Percentiles rank a stretch among this genome's conserved stretches.
phyloP scores from a whole-genome alignment of 2,113 vertebrate genomes.

The Macquaria australasica region DNA sequence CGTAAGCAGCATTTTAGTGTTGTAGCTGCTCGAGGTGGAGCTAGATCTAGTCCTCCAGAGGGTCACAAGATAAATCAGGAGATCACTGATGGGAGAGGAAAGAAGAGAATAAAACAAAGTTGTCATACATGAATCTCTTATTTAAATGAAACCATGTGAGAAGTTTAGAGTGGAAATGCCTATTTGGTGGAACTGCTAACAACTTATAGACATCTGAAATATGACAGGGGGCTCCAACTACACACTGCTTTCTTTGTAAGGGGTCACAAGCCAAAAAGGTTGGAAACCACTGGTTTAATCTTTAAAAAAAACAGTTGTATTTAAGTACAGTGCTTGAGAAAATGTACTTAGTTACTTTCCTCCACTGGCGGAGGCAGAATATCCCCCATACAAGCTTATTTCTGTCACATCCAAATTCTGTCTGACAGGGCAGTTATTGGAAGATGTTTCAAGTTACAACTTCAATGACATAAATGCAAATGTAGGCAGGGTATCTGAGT shows the following conservation, averaged over 20 bases:
- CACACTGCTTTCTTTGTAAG: no score
- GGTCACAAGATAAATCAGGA: background rate
- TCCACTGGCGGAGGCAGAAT: background rate
- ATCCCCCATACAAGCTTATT: background rate
- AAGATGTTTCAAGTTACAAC: background rate
- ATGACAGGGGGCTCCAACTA: no score
- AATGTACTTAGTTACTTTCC: background rate
- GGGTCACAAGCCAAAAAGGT: background rate
- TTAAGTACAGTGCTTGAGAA: no score
- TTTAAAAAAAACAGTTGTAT: no score
- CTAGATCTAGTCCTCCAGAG: no score
- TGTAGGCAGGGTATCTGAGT: background rate
- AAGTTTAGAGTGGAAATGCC: background rate
- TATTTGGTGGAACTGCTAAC: background rate
- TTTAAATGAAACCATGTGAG: conserved; percentile 6
- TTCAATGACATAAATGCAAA: background rate
- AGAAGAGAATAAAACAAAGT: background rate
- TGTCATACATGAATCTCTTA: background rate
- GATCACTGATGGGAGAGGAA: background rate
- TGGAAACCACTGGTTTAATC: no score
- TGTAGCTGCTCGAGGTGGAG: no score
- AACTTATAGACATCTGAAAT: background rate
- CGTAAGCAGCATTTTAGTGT: no score
- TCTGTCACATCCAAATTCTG: background rate
- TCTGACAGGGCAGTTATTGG: background rate